Evolutionary conservation across 2,797 vertebrate species (phyloP), one percentile per base, ranked within the genome.

Genomic region (Enteromius argenteus): DNA sequence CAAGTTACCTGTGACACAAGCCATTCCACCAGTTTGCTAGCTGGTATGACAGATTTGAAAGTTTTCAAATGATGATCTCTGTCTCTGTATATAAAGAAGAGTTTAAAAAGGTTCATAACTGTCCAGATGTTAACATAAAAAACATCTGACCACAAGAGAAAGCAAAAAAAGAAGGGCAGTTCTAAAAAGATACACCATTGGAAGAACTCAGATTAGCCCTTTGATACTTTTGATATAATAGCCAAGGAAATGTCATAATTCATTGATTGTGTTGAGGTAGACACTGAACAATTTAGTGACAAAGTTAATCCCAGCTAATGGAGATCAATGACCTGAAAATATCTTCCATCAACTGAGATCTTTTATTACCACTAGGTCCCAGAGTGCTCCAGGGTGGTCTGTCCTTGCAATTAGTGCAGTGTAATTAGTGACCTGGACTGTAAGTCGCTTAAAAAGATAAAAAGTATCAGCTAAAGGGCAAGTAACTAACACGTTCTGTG

Each of bases 11-110:
- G 98, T 74, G 94, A 94, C 84, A 99, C 92, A 1, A 99, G 95
- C 98, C 98, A 99, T 86, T 99, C 98, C 84, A 99, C 96, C 71
- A 99, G 94, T 91, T 99, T 99, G 92, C 93, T 95, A 30, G 96
- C 98, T 3, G 98, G 97, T 60, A 99, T 93, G 86, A 99, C 98
- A 0, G 98, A 99, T 89, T 97, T 99, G 91, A 98, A 99, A 0
- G 97, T 98, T 94, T 99, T 99, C 85, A 99, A 92, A 86, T 99
- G 98, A 85, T 99, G 93, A 89, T 99, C 98, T 79, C 97, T 93
- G 91, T 99, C 98, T 90, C 98, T 99, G 91, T 19, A 83, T 10
- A 35, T 86, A 87, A 60, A 81, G 30, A 46, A 80, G 5, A 76
- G 23, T 21, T 14, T 30, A 3, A 64, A 37, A 17, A 77, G 4